A percentile compares a stretch with the other conserved stretches of the same genome.
phyloP scores from a whole-genome alignment of 37 sponge, comb jelly and placozoan species.

The Sycon ciliatum region DNA sequence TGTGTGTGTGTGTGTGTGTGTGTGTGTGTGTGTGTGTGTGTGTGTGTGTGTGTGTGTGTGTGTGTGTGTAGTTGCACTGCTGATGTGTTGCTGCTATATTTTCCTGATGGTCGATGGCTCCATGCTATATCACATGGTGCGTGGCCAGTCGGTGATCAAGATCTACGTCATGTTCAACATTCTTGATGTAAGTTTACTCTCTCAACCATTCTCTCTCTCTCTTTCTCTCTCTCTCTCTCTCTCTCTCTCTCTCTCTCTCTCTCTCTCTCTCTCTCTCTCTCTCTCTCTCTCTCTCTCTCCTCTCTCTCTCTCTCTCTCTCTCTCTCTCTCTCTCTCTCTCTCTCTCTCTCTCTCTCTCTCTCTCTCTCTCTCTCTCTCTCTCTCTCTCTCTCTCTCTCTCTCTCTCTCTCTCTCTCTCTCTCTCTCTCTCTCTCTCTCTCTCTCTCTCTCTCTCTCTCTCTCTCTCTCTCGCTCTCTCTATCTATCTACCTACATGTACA shows the following conservation, averaged over 20 bases:
- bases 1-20: too few relatives aligned
- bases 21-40: too few relatives aligned
- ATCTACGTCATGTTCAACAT: constrained; percentile 95
- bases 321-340: background rate
- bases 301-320: too few relatives aligned
- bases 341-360: background rate
- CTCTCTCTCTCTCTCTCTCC: background rate
- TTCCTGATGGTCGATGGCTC: constrained; percentile 62
- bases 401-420: too few relatives aligned
- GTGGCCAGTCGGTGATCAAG: constrained; percentile 88
- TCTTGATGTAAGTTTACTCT: constrained; percentile 58
- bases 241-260: background rate
- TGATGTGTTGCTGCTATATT: background rate
- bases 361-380: too few relatives aligned
- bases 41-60: background rate
- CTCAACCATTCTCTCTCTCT: background rate
- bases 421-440: too few relatives aligned
- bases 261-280: background rate
- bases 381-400: too few relatives aligned
- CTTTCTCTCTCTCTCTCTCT: background rate
- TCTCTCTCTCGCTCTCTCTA: too few relatives aligned
- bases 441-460: too few relatives aligned
- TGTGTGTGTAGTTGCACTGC: constrained; percentile 5
- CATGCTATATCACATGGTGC: constrained; percentile 75
- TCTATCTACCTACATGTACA: too few relatives aligned